These are phyloP conservation scores for Xanthorhoe designata DNA, from an alignment of 2,888 invertebrate species.

Conservation along the genomic window DNA sequence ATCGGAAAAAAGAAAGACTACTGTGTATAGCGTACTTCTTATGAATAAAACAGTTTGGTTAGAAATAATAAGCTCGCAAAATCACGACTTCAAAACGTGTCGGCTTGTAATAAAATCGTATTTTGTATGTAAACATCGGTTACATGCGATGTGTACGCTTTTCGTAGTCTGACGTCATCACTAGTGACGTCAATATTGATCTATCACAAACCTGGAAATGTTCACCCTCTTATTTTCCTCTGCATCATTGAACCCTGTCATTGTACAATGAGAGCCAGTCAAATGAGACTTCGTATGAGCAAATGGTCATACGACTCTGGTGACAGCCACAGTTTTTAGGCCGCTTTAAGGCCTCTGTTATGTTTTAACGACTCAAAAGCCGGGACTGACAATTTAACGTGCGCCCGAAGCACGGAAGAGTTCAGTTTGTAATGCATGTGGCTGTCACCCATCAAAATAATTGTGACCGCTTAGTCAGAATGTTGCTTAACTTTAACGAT, in stretches of 20 bases:
- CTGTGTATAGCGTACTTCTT: too few relatives aligned
- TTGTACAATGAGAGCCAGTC: too few relatives aligned
- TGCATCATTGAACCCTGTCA: background rate
- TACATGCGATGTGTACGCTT: conserved; percentile 7
- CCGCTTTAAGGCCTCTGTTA: too few relatives aligned
- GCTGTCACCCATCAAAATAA: too few relatives aligned
- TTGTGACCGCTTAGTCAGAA: too few relatives aligned
- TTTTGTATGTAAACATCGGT: background rate
- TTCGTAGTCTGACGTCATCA: conserved; percentile 14
- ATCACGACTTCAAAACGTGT: background rate
- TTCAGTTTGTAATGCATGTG: too few relatives aligned
- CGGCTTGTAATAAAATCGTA: background rate
- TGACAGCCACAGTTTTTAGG: too few relatives aligned
- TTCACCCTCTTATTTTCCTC: background rate
- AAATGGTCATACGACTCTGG: too few relatives aligned
- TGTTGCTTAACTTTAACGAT: too few relatives aligned
- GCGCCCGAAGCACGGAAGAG: too few relatives aligned
- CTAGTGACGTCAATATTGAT: conserved; percentile 14
- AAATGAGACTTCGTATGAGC: too few relatives aligned
- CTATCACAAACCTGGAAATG: background rate
- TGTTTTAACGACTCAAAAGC: background rate
- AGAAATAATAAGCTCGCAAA: background rate
- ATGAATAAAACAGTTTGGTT: background rate
- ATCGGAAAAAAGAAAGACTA: too few relatives aligned
- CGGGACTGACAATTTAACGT: background rate